Percentiles rank a stretch among this genome's conserved stretches.
Conservation (phyloP, 2,113 vertebrate genomes). For the Burhinus bistriatus region DNA sequence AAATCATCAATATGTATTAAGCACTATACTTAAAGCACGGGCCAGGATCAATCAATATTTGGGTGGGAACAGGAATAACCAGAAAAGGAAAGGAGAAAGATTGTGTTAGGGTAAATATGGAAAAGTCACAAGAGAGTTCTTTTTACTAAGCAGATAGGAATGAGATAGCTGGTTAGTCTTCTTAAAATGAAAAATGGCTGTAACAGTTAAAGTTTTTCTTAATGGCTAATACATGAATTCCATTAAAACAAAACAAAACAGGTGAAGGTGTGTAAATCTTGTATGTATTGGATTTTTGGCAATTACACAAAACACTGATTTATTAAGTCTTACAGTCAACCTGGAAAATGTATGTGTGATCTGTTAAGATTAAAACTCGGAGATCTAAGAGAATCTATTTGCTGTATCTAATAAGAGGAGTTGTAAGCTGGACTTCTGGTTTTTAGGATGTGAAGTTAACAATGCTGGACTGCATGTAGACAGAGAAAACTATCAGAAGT, state of each 20-base stretch:
- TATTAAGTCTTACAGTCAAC: neutral
- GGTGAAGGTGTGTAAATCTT: neutral
- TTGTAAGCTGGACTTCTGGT: neutral
- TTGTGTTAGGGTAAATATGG: neutral
- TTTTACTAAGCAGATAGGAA: neutral
- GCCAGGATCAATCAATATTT: neutral
- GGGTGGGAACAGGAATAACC: neutral
- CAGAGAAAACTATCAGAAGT: neutral
- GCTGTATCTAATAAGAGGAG: neutral
- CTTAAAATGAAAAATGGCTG: neutral
- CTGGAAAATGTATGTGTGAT: neutral
- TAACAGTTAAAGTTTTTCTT: neutral
- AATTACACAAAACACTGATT: neutral
- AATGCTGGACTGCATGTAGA: neutral
- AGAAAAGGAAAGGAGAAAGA: neutral
- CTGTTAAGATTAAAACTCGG: neutral
- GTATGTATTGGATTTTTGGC: neutral
- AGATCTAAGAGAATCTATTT: neutral
- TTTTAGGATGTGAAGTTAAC: neutral
- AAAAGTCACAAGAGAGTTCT: neutral
- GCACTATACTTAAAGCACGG: neutral
- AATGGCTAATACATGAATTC: neutral
- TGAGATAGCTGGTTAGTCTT: neutral
- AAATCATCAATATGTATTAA: neutral
- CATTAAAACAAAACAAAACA: neutral